Evolutionary conservation across 2,888 invertebrate species (phyloP).

Genomic region (Drosophila emarginata): DNA sequence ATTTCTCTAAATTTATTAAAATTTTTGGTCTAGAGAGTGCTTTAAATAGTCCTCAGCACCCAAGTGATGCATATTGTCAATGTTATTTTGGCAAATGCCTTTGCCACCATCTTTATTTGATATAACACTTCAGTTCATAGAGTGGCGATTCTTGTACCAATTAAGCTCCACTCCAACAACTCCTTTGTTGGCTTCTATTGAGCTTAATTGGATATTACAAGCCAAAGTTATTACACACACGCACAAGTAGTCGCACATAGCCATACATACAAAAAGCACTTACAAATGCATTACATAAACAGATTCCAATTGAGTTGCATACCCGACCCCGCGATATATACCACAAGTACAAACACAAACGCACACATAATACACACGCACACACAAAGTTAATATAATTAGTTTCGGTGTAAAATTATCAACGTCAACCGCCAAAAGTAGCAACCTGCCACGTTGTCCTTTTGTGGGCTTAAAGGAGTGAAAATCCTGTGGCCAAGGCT

Average conservation of each 20-base stretch:
- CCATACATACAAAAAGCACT: constrained; percentile 33
- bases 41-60: not conserved
- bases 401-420: constrained; percentile 69
- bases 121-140: not conserved
- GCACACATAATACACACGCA: not conserved
- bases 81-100: not conserved
- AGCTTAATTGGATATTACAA: constrained; percentile 74
- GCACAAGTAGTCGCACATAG: not conserved
- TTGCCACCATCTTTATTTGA: not conserved
- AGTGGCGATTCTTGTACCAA: constrained; percentile 15
- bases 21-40: not conserved
- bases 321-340: constrained; percentile 22
- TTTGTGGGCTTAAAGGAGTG: constrained; percentile 37
- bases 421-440: constrained; percentile 56
- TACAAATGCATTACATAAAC: constrained; percentile 70
- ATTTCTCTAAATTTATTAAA: no score
- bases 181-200: constrained; percentile 50
- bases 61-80: constrained; percentile 1
- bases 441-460: constrained; percentile 25
- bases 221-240: constrained; percentile 25
- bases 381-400: constrained; percentile 64
- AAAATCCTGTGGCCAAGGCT: constrained; percentile 47
- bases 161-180: not conserved
- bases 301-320: constrained; percentile 49
- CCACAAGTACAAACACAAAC: not conserved